Evolutionary conservation across 2,797 vertebrate genomes (phyloP).

Genomic region (Enteromius paludinosus): DNA sequence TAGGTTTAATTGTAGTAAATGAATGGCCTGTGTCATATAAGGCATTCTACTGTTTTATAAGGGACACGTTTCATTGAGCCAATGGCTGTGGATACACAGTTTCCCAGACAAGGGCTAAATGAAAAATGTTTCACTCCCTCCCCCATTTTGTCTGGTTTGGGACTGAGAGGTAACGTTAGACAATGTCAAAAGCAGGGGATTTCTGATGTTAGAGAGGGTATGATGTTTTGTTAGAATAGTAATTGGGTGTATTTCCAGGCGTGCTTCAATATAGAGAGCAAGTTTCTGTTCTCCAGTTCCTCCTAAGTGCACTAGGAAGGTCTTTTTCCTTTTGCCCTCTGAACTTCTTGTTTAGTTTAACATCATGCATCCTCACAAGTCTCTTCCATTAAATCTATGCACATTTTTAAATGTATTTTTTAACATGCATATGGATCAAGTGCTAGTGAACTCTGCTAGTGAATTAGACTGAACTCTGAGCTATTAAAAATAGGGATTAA

Average conservation of each 20-base stretch:
- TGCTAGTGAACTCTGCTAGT: neutral
- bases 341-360: neutral
- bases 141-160: slow-evolving; percentile 27
- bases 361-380: neutral
- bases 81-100: neutral
- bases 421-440: neutral
- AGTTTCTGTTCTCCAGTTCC: neutral
- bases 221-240: neutral
- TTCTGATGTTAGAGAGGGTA: neutral
- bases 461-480: neutral
- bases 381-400: neutral
- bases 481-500: neutral
- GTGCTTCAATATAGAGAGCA: neutral
- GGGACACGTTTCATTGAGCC: neutral
- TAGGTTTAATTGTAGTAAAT: neutral
- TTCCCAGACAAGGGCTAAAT: slow-evolving; percentile 30
- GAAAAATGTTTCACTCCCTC: slow-evolving; percentile 17
- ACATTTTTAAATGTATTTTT: neutral
- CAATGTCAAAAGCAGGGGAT: neutral
- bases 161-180: neutral
- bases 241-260: neutral
- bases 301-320: neutral
- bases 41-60: neutral
- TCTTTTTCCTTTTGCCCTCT: neutral
- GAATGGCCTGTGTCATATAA: neutral